Conservation (phyloP, 2,113 vertebrate genomes). For the Ibidorhyncha struthersii region DNA sequence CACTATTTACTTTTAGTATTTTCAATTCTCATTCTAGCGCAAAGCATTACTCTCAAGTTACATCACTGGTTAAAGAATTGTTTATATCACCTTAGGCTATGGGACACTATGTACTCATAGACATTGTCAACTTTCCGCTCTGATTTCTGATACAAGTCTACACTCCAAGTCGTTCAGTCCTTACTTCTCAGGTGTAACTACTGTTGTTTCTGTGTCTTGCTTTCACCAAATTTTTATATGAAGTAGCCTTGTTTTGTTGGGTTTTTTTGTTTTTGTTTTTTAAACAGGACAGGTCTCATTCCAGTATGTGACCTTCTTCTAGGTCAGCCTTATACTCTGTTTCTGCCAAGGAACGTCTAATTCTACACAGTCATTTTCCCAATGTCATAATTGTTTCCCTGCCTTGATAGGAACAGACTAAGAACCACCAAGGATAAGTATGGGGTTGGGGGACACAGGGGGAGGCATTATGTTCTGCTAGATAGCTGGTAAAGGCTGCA, state of each 20-base stretch:
- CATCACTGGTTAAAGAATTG: not conserved
- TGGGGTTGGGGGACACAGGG: accelerated
- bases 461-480: not conserved
- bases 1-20: not conserved
- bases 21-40: not conserved
- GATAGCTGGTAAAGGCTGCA: not conserved
- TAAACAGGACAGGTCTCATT: not conserved
- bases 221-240: not conserved
- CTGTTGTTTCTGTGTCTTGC: not conserved
- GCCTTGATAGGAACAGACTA: not conserved
- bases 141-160: not conserved
- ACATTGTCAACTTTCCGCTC: not conserved
- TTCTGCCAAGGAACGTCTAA: not conserved
- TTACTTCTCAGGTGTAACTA: not conserved
- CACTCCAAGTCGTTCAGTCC: not conserved
- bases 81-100: not conserved
- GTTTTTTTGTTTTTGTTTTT: not conserved
- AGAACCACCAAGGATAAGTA: not conserved
- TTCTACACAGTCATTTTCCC: not conserved
- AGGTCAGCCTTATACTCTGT: not conserved
- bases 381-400: not conserved
- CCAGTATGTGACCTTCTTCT: not conserved
- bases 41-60: not conserved
- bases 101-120: accelerated
- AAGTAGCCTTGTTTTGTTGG: not conserved